phyloP scores from a whole-genome alignment of 2,888 invertebrate species.

The Galerucella nymphaeae region DNA sequence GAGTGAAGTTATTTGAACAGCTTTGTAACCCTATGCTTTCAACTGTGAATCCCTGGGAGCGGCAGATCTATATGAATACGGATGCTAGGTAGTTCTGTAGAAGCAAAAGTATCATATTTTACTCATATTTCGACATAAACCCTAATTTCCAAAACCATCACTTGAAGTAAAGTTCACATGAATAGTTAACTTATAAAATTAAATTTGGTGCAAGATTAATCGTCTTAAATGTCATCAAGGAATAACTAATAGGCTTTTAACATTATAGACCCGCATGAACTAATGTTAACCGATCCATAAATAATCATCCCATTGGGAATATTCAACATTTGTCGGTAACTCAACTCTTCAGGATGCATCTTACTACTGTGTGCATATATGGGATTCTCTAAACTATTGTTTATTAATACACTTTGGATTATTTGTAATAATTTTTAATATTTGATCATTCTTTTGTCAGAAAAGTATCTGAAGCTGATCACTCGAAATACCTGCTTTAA shows the following conservation, averaged over 20 bases:
- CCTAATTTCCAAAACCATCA: background rate
- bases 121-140: too few species aligned
- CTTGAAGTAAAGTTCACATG: background rate
- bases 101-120: too few species aligned
- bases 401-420: background rate
- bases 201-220: background rate
- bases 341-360: background rate
- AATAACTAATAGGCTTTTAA: conserved; percentile 14
- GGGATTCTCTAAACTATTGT: background rate
- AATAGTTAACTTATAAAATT: background rate
- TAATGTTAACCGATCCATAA: conserved; percentile 11
- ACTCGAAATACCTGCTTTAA: too few species aligned
- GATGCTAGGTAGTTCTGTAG: too few species aligned
- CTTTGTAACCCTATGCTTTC: too few species aligned
- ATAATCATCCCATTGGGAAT: conserved; percentile 8
- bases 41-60: too few species aligned
- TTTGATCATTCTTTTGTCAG: too few species aligned
- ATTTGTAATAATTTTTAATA: too few species aligned
- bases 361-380: background rate
- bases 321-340: conserved; percentile 7
- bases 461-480: too few species aligned
- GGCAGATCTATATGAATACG: too few species aligned
- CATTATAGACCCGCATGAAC: conserved; percentile 9
- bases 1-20: too few species aligned
- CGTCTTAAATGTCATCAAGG: conserved; percentile 1